These are phyloP conservation scores for Bilobella aurantiaca DNA, from an alignment of 1,140 invertebrate genomes.

Conservation along the genomic window DNA sequence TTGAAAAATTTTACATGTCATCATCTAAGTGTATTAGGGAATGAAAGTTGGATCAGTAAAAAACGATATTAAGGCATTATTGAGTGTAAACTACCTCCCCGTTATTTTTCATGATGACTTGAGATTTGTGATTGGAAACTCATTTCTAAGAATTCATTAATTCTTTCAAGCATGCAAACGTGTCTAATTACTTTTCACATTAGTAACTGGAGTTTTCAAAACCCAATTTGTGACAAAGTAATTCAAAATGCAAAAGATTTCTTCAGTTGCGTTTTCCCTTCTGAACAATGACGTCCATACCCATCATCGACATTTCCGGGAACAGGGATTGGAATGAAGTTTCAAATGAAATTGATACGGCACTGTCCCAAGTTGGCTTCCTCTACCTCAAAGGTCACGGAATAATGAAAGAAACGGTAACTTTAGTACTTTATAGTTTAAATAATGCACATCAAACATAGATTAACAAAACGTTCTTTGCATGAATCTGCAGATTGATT, in stretches of 20 bases:
- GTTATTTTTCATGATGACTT: no score
- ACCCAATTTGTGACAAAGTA: neutral
- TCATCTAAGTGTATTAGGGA: no score
- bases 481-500: conserved; percentile 14
- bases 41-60: no score
- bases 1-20: no score
- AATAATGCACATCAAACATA: neutral
- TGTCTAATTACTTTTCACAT: no score
- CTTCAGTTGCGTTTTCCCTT: no score
- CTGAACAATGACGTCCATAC: neutral
- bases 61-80: no score
- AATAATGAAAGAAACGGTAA: conserved; percentile 14
- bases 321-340: neutral
- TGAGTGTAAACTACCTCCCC: no score
- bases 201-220: neutral
- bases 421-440: neutral
- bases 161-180: no score
- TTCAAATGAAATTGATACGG: conserved; percentile 15
- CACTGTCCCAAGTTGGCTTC: conserved; percentile 22
- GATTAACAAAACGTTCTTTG: neutral
- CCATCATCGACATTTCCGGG: neutral
- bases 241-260: neutral
- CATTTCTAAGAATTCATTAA: no score
- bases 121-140: no score
- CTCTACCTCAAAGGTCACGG: conserved; percentile 23